These are phyloP conservation scores for Enteromius afrohamiltoni DNA, from an alignment of 2,797 vertebrate species.

Conservation along the genomic window DNA sequence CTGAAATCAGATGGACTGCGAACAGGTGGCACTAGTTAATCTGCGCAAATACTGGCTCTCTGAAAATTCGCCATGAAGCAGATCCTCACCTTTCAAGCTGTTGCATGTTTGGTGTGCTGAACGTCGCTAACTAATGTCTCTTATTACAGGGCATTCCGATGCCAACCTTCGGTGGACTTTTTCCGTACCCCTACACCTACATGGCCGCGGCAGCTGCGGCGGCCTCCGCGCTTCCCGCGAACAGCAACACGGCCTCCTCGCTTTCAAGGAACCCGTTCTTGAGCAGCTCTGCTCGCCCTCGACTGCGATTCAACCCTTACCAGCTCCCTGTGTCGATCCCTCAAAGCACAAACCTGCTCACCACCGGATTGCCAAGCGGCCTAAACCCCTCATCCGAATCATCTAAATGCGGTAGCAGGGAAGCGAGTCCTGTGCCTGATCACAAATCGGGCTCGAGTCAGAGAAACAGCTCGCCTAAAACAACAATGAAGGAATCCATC, in stretches of 20 bases:
- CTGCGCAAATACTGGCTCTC: not conserved
- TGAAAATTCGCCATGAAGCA: not conserved
- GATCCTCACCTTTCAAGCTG: not conserved
- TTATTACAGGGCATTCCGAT: slow-evolving; percentile 92
- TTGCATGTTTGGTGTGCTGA: not conserved
- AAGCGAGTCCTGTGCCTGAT: slow-evolving; percentile 88
- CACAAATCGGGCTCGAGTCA: slow-evolving; percentile 79
- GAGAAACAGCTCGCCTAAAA: slow-evolving; percentile 84
- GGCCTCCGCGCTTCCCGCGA: slow-evolving; percentile 87
- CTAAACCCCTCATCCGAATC: slow-evolving; percentile 82
- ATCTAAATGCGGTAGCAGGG: slow-evolving; percentile 88
- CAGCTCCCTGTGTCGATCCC: slow-evolving; percentile 92
- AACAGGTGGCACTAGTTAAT: slow-evolving; percentile 11
- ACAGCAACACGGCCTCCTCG: slow-evolving; percentile 78
- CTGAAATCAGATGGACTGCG: not conserved
- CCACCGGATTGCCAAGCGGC: slow-evolving; percentile 78
- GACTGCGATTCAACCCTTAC: slow-evolving; percentile 96
- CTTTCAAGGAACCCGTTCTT: slow-evolving; percentile 89
- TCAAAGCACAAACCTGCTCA: slow-evolving; percentile 88
- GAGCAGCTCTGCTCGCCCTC: slow-evolving; percentile 82
- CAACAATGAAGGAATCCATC: slow-evolving; percentile 89
- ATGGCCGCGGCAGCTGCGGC: slow-evolving; percentile 95
- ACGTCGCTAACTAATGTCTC: slow-evolving; percentile 24
- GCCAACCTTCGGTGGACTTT: slow-evolving; percentile 95
- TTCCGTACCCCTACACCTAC: slow-evolving; percentile 97